Evolutionary conservation across 2,797 vertebrate genomes (phyloP).

Genomic region (Tapera naevia): DNA sequence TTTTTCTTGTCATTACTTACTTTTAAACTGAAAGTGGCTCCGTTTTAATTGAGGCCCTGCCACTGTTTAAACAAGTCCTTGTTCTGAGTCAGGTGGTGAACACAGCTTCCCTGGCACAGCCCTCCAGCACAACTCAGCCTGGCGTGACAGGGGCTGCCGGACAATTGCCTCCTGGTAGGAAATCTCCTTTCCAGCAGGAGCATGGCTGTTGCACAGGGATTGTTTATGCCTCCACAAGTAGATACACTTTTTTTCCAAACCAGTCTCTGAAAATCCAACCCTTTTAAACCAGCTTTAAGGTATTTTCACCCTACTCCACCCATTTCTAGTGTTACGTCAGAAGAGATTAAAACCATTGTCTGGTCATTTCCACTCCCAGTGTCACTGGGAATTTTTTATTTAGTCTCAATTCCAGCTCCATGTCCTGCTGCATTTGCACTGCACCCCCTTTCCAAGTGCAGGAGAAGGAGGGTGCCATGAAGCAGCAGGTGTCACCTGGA

Average conservation of each 20-base stretch:
- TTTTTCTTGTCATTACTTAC: constrained; percentile 6
- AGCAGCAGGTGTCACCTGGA: background rate
- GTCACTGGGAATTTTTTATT: background rate
- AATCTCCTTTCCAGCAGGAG: background rate
- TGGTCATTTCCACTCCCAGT: background rate
- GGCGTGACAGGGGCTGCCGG: fast-evolving
- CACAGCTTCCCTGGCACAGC: background rate
- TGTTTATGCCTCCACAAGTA: background rate
- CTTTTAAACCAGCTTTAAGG: background rate
- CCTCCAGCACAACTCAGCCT: background rate
- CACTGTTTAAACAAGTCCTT: constrained; percentile 17
- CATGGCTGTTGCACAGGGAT: background rate
- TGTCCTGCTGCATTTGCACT: background rate
- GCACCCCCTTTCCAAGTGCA: background rate
- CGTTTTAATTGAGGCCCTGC: background rate
- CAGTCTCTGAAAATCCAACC: background rate
- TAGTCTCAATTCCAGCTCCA: background rate
- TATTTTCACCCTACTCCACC: background rate
- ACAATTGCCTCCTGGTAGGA: background rate
- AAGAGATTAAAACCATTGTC: background rate
- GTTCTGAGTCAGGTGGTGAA: background rate
- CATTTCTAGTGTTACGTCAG: background rate
- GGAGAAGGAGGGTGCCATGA: background rate
- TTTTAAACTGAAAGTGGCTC: background rate
- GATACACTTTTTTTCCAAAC: fast-evolving